Base-by-base conservation (phyloP, 2,797 vertebrate species). In the Gambusia yucatana region DNA sequence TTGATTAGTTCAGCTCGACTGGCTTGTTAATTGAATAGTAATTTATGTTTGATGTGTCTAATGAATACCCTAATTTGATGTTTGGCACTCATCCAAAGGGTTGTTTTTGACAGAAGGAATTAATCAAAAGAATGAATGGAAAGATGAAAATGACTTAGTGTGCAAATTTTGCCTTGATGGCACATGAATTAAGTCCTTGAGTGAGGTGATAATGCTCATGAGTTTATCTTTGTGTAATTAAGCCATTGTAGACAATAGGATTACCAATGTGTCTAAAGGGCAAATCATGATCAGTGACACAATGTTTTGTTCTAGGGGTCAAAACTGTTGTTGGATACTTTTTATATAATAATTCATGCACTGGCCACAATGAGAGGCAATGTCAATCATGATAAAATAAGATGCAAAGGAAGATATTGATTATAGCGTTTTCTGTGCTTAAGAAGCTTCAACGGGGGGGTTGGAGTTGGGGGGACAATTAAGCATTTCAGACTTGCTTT, bases 1-100 rank as follows among this genome's bases (percentile, higher is more conserved):
- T 95, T 95, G 92, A 96, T 95, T 95, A 95, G 94, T 94, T 95
- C 92, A 92, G 93, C 94, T 93, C 94, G 94, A 92, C 93, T 95
- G 91, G 89, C 91, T 94, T 93, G 94, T 93, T 96, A 95, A 96
- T 95, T 95, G 93, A 94, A 94, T 95, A 92, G 91, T 92, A 94
- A 94, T 96, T 95, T 91, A 87, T 88, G 91, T 91, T 91, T 94
- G 92, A 95, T 94, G 91, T 90, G 84, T 93, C 89, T 94, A 93
- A 94, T 94, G 92, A 94, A 92, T 92, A 94, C 91, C 81, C 86
- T 93, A 90, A 93, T 94, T 92, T 93, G 91, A 85, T 90, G 79
- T 86, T 91, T 93, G 92, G 91, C 90, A 87, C 76, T 79, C 85
- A 71, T 92, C 93, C 92, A 94, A 87, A 82, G 80, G 83, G 86